These are phyloP conservation scores for Hypsopygia costalis DNA, from an alignment of 2,888 invertebrate species.

Conservation along the genomic window DNA sequence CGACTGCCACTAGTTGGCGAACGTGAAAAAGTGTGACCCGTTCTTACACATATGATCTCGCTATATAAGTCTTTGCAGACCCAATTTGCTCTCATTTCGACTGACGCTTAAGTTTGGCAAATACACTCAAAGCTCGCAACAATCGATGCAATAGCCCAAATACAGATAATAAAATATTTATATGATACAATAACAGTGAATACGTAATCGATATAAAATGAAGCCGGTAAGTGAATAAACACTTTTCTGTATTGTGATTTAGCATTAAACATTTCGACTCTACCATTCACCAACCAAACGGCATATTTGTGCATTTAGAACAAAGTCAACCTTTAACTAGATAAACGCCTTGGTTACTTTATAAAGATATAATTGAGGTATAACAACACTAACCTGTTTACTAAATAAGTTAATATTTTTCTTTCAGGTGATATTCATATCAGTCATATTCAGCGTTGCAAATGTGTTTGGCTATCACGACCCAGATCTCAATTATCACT, in stretches of 20 bases:
- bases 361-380: no score
- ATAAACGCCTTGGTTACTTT: background rate
- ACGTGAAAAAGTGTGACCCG: conserved; percentile 76
- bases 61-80: conserved; percentile 75
- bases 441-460: conserved; percentile 35
- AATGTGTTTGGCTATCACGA: conserved; percentile 62
- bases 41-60: conserved; percentile 77
- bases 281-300: conserved; percentile 6
- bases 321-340: background rate
- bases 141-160: conserved; percentile 19
- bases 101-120: conserved; percentile 69
- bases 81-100: conserved; percentile 77
- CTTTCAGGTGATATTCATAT: conserved; percentile 53
- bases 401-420: conserved; percentile 2
- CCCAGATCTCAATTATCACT: conserved; percentile 70
- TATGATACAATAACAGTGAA: conserved; percentile 23
- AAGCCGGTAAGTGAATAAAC: conserved; percentile 47
- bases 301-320: background rate
- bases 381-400: background rate
- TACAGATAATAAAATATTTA: conserved; percentile 12
- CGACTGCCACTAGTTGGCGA: conserved; percentile 48
- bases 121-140: conserved; percentile 51
- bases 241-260: conserved; percentile 3
- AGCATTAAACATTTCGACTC: background rate
- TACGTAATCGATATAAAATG: conserved; percentile 37